Evolutionary conservation across 2,113 vertebrate genomes (phyloP), one percentile per base, ranked within the genome.

Genomic region (Phaethon lepturus): DNA sequence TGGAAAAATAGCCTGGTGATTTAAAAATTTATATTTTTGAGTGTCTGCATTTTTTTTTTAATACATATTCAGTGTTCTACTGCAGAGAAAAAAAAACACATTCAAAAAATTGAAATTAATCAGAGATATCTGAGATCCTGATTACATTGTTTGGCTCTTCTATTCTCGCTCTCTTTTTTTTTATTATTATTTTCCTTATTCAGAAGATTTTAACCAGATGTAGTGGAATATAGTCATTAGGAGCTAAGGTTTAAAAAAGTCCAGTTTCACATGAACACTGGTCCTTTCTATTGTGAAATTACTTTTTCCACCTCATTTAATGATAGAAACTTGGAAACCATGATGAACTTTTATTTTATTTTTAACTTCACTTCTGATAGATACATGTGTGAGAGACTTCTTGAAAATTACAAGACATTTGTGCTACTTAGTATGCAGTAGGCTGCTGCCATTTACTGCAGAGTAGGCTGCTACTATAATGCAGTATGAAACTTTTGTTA

Each of bases 301-400:
- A 88, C 33, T 95, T 96, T 96, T 92, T 75, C 78, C 53, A 94
- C 55, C 49, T 96, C 78, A 93, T 95, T 97, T 97, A 84, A 45
- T 75, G 74, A 78, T 19, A 72, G 83, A 71, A 89, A 79, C 31
- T 23, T 68, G 35, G 35, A 63, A 90, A 63, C 42, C 7, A 5
- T 64, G 26, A 28, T 59, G 20, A 31, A 40, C 29, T 89, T 72
- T 33, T 49, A 25, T 80, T 88, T 79, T 44, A 33, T 88, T 93
- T 95, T 90, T 90, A 78, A 31, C 44, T 90, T 93, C 22, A 50
- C 11, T 94, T 95, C 60, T 88, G 42, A 87, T 59, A 58, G 60
- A 60, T 56, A 22, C 56, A 22, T 10, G 28, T 79, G 33, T 67
- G 78, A 94, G 33, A 88, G 9, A 47, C 16, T 64, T 77, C 11